Evolutionary conservation across 2,797 vertebrate genomes (phyloP).

Genomic region (Micrastur ruficollis): DNA sequence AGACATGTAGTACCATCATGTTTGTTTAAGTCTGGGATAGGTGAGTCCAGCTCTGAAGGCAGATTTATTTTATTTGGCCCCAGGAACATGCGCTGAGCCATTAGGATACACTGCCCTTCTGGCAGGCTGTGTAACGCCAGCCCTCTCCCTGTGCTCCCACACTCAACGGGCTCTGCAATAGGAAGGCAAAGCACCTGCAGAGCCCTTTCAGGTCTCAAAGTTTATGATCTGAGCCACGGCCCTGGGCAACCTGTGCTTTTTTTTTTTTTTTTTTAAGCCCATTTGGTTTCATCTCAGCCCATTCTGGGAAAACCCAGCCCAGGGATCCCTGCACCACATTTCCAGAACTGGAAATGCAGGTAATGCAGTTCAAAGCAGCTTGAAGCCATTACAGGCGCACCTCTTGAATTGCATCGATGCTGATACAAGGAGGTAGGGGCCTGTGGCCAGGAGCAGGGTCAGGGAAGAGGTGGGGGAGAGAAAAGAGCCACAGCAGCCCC

Average conservation of each 20-base stretch:
- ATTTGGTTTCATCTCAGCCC: neutral
- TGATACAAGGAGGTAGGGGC: neutral
- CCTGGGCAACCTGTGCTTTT: neutral
- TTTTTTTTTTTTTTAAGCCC: neutral
- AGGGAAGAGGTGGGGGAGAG: neutral
- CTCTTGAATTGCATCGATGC: neutral
- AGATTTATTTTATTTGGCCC: neutral
- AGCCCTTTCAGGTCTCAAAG: neutral
- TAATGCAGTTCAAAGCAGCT: neutral
- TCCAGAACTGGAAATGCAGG: neutral
- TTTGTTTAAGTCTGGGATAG: neutral
- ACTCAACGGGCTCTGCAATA: fast-evolving
- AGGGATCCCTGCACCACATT: neutral
- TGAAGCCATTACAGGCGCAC: neutral
- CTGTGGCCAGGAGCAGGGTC: neutral
- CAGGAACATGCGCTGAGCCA: neutral
- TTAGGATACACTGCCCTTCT: neutral
- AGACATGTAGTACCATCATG: neutral
- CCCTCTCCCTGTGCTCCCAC: neutral
- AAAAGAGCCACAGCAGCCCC: neutral
- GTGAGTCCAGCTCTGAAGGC: neutral
- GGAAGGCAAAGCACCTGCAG: neutral
- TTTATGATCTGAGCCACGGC: neutral
- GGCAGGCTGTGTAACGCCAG: neutral
- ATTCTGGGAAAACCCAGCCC: neutral